Evolutionary conservation across 2,113 vertebrate species (phyloP).

Genomic region (Lonchura striata): DNA sequence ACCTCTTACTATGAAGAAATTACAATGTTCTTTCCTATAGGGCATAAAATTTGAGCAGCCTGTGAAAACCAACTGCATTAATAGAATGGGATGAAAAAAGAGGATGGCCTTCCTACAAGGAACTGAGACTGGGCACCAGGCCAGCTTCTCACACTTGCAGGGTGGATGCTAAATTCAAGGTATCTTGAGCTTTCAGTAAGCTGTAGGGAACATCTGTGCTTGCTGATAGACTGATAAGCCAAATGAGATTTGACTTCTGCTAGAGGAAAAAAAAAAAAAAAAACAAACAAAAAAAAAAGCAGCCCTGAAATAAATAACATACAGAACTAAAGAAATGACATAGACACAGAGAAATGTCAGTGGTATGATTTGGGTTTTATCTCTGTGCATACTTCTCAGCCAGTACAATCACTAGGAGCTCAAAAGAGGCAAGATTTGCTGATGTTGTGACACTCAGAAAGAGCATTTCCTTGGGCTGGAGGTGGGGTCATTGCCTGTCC

Average conservation of each 20-base stretch:
- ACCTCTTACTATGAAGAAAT: neutral
- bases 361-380: neutral
- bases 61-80: neutral
- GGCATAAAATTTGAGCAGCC: neutral
- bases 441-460: neutral
- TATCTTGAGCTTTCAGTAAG: neutral
- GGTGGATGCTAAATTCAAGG: neutral
- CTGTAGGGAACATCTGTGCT: neutral
- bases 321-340: neutral
- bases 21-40: neutral
- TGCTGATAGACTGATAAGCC: neutral
- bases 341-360: neutral
- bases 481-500: constrained; percentile 1
- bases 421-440: neutral
- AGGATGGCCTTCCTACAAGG: neutral
- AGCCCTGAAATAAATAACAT: neutral
- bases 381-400: neutral
- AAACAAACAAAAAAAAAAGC: neutral
- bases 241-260: neutral
- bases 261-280: neutral
- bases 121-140: neutral
- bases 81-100: neutral
- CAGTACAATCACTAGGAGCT: neutral
- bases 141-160: neutral
- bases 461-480: neutral